These are phyloP conservation scores for Nomia melanderi DNA, from an alignment of 1,140 invertebrate species.

Conservation along the genomic window DNA sequence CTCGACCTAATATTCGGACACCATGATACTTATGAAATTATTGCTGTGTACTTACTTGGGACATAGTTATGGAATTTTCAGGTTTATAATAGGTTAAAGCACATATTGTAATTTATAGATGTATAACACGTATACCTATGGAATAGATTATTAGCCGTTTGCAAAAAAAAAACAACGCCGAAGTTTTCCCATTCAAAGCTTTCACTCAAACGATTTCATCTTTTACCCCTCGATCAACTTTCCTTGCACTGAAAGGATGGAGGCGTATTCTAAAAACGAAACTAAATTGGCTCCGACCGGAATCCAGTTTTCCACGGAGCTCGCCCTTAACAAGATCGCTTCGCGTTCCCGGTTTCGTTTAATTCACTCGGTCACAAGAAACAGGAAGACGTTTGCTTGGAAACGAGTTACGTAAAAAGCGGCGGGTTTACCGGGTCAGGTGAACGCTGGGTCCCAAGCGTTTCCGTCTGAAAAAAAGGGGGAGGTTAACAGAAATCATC, in stretches of 20 bases:
- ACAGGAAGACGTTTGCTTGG: too few species aligned
- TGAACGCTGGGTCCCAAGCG: not conserved
- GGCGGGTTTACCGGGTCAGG: not conserved
- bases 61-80: too few species aligned
- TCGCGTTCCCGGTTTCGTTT: not conserved
- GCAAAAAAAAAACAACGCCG: too few species aligned
- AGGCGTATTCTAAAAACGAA: not conserved
- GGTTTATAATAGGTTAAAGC: too few species aligned
- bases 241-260: not conserved
- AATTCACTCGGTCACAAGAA: not conserved
- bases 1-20: too few species aligned
- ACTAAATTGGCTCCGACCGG: not conserved
- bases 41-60: too few species aligned
- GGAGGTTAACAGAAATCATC: not conserved
- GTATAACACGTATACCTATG: too few species aligned
- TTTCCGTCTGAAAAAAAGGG: not conserved
- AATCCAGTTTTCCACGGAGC: not conserved
- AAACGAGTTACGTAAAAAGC: not conserved
- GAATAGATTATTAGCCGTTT: too few species aligned
- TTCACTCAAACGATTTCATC: too few species aligned
- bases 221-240: not conserved
- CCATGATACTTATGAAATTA: too few species aligned
- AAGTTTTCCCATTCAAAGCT: too few species aligned
- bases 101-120: too few species aligned
- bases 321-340: not conserved